A percentile compares a stretch with the other conserved stretches of the same genome.
phyloP scores from a whole-genome alignment of 2,888 invertebrate genomes.

The Vesta saturnalis region DNA sequence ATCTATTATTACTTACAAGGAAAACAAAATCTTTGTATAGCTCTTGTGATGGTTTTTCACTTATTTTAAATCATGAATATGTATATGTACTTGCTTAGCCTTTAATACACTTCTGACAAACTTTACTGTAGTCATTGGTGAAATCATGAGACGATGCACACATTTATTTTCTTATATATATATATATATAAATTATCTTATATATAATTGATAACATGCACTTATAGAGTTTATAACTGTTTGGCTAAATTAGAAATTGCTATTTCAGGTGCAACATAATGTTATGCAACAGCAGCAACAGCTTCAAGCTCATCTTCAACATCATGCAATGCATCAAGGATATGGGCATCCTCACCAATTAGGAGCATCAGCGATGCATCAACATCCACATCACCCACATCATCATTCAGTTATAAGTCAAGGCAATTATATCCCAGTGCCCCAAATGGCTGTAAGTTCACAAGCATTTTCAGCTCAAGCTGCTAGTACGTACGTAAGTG shows the following conservation, averaged over 20 bases:
- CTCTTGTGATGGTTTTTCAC: too few species aligned
- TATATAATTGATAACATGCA: too few species aligned
- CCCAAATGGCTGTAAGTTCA: slow-evolving; percentile 68
- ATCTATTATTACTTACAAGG: too few species aligned
- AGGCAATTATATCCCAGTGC: slow-evolving; percentile 66
- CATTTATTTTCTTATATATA: too few species aligned
- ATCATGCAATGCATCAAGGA: slow-evolving; percentile 44
- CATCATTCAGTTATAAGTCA: slow-evolving; percentile 59
- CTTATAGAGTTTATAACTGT: too few species aligned
- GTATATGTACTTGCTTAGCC: too few species aligned
- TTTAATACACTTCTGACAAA: too few species aligned
- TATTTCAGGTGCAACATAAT: slow-evolving; percentile 36
- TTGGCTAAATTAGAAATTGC: background rate
- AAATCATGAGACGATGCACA: too few species aligned
- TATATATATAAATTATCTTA: too few species aligned
- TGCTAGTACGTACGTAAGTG: slow-evolving; percentile 71
- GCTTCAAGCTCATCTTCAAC: slow-evolving; percentile 54
- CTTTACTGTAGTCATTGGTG: too few species aligned
- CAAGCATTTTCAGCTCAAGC: slow-evolving; percentile 66
- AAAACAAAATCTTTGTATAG: too few species aligned
- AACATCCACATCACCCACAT: slow-evolving; percentile 58
- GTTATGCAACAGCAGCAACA: slow-evolving; percentile 58
- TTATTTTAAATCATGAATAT: too few species aligned
- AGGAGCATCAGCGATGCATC: slow-evolving; percentile 59
- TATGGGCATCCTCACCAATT: slow-evolving; percentile 57